Base-by-base conservation (phyloP, 2,888 invertebrate species). In the Hipparchia sbordonii region DNA sequence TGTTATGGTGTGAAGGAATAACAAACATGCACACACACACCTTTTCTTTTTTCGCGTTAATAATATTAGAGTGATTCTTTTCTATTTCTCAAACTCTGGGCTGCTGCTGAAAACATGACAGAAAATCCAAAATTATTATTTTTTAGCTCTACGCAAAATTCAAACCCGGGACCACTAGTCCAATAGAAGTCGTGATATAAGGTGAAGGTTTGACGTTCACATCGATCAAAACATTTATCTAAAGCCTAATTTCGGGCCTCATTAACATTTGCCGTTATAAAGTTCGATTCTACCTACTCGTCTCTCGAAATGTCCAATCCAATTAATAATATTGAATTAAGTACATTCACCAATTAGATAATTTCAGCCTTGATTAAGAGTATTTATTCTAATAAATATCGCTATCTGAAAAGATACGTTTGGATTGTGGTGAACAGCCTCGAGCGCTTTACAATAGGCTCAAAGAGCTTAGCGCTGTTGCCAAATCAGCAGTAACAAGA, bases 361-460 rank as follows among this genome's bases (percentile, higher is more conserved):
- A 77, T 78, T 79, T 78, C 77, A 80, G 81, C 86, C 87, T 87
- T 84, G 83, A 60, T 74, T 57, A 78, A 75, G 71, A 74, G 79
- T 82, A 78, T 79, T 82, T 81, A 80, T 81, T 83, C 82, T 79
- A 79, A 80, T 79, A 81, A 70, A 70, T 71, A 66, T 72, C 70
- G 45, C 59, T 54, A 48, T 71, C 63, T 69, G 45, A 57, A 56
- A 57, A 67, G 59, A 57, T 67, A 59, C 56, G 56, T 13, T 67
- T 57, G 10, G 3, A 65, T 10, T 54, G 67, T 39, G 48, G 13
- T 67, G 4, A 13, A 6, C 6, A 48, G 67, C 67, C 48, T 13
- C 67, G 48, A 46, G 46, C 67, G 67, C 7, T 67, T 67, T 45
- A 67, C 59, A 59, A 59, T 59, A 48, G 45, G 59, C 57, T 67